A percentile compares a stretch with the other conserved stretches of the same genome.
Evolutionary conservation across 2,888 invertebrate species (phyloP).

Genomic region (Diachrysia chrysitis): DNA sequence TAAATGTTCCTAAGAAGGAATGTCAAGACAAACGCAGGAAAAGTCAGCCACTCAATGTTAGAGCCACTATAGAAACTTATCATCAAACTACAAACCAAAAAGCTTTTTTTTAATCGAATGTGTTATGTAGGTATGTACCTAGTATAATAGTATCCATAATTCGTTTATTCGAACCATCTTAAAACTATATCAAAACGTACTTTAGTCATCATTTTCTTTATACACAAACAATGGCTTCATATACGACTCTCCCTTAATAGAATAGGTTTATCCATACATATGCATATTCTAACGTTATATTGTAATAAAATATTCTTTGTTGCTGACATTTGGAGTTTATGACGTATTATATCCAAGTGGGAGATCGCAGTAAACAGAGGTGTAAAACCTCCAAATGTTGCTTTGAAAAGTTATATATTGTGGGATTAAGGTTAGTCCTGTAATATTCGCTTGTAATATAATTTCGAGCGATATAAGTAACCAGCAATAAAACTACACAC

Average conservation of each 20-base stretch:
- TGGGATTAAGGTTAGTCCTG: not conserved
- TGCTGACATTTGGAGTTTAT: conserved; percentile 38
- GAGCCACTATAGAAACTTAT: too few species aligned
- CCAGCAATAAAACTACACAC: too few species aligned
- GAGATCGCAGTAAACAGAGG: conserved; percentile 39
- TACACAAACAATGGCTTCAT: not conserved
- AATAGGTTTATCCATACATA: conserved; percentile 6
- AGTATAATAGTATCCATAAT: too few species aligned
- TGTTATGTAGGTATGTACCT: too few species aligned
- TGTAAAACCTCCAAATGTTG: conserved; percentile 44
- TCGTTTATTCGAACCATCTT: too few species aligned
- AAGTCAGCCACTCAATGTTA: too few species aligned
- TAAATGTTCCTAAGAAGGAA: too few species aligned
- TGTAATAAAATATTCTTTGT: conserved; percentile 28
- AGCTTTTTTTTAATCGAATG: too few species aligned
- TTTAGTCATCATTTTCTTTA: not conserved
- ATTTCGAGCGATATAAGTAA: too few species aligned
- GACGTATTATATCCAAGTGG: conserved; percentile 42
- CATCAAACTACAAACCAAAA: too few species aligned
- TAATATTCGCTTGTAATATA: too few species aligned
- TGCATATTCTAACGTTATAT: conserved; percentile 30
- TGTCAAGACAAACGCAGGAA: too few species aligned
- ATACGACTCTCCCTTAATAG: not conserved
- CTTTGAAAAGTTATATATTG: conserved; percentile 15
- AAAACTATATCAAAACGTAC: not conserved